Evolutionary conservation across 2,797 vertebrate genomes (phyloP).

Genomic region (Neopelma chrysocephalum): DNA sequence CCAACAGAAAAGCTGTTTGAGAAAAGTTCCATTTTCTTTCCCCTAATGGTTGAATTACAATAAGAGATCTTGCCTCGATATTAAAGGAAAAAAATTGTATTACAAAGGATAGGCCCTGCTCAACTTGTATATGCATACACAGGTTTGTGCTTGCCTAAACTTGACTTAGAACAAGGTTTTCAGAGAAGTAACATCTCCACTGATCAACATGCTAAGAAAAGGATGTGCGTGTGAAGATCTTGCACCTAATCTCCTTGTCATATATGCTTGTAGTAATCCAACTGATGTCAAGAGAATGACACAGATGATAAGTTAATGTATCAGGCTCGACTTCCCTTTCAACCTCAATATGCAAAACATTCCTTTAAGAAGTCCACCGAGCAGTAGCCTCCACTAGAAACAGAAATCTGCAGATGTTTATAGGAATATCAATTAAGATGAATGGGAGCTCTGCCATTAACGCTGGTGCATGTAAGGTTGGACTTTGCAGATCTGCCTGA

Average conservation of each 20-base stretch:
- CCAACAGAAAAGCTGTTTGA: slow-evolving; percentile 66
- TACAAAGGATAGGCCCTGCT: slow-evolving; percentile 35
- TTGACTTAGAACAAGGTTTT: slow-evolving; percentile 43
- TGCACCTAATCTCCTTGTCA: slow-evolving; percentile 8
- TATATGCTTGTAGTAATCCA: slow-evolving; percentile 13
- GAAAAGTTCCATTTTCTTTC: slow-evolving; percentile 59
- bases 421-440: slow-evolving; percentile 29
- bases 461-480: rapidly evolving
- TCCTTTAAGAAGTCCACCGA: slow-evolving; percentile 39
- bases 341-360: slow-evolving; percentile 42
- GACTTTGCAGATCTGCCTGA: background rate
- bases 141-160: slow-evolving; percentile 32
- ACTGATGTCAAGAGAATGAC: slow-evolving; percentile 21
- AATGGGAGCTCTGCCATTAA: background rate
- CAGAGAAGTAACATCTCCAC: slow-evolving; percentile 56
- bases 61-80: slow-evolving; percentile 36
- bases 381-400: slow-evolving; percentile 30
- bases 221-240: slow-evolving; percentile 13
- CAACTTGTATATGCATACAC: slow-evolving; percentile 1
- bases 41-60: slow-evolving; percentile 46
- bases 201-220: slow-evolving; percentile 62
- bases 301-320: slow-evolving; percentile 22
- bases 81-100: slow-evolving; percentile 12
- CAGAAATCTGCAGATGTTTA: slow-evolving; percentile 20
- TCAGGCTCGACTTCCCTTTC: slow-evolving; percentile 13